Conservation (phyloP, 1,140 invertebrate genomes). For the Trachymyrmex cornetzi region DNA sequence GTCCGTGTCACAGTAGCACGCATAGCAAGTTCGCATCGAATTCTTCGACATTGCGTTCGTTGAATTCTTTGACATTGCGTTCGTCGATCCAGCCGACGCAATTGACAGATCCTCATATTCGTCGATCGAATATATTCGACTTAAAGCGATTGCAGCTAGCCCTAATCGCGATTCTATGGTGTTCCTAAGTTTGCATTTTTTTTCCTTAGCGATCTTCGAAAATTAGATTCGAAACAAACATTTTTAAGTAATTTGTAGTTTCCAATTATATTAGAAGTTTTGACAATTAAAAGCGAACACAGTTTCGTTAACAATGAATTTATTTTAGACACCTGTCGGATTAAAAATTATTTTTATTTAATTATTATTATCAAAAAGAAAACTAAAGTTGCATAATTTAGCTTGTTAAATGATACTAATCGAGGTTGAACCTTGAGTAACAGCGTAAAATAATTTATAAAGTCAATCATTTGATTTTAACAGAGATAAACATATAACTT, state of each 20-base stretch:
- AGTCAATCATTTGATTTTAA: not conserved
- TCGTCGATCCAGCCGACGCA: conserved; percentile 18
- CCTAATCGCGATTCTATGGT: conserved; percentile 1
- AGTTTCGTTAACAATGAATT: not conserved
- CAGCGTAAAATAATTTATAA: not conserved
- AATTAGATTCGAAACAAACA: not conserved
- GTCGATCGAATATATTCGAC: conserved; percentile 19
- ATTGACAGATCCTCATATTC: conserved; percentile 48
- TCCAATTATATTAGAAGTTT: not conserved
- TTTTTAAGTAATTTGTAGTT: not conserved
- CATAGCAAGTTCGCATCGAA: conserved; percentile 51
- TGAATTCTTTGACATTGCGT: conserved; percentile 66
- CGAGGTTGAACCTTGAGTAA: not conserved
- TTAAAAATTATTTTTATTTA: not conserved
- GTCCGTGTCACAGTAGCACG: not conserved
- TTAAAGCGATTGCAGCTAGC: not conserved
- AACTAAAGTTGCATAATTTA: not conserved
- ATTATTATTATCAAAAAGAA: not conserved
- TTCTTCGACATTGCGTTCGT: conserved; percentile 67
- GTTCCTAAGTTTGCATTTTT: not conserved
- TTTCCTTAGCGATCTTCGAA: not conserved
- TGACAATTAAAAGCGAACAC: not conserved
- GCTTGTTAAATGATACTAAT: not conserved
- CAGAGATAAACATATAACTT: not conserved
- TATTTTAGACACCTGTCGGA: not conserved